A percentile compares a stretch with the other conserved stretches of the same genome.
phyloP scores from a whole-genome alignment of 2,888 invertebrate genomes.

The Caenorhabditis angaria region DNA sequence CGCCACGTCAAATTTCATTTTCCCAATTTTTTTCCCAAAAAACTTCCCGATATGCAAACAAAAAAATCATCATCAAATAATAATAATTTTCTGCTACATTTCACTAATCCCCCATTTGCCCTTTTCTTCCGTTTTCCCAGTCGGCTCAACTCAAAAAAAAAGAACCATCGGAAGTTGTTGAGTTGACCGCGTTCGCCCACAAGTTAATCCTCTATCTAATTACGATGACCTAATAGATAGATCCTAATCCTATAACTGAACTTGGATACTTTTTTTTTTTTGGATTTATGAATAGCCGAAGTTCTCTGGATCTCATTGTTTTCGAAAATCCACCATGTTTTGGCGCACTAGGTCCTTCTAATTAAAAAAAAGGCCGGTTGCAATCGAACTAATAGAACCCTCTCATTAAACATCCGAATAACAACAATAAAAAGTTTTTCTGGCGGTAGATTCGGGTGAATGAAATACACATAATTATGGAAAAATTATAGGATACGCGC shows the following conservation, averaged over 20 bases:
- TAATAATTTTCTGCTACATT: not conserved
- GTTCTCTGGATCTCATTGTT: not conserved
- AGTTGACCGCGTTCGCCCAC: not conserved
- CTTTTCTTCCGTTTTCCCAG: not conserved
- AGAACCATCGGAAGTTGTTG: conserved; percentile 4
- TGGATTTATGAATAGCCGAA: not conserved
- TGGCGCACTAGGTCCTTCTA: not conserved
- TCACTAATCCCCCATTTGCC: not conserved
- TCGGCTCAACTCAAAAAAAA: not conserved
- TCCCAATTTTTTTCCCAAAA: not conserved
- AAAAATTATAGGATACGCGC: no score
- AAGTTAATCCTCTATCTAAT: not conserved
- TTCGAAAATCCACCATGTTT: not conserved
- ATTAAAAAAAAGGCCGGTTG: not conserved
- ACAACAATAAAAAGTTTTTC: not conserved
- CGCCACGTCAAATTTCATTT: no score
- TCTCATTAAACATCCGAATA: not conserved
- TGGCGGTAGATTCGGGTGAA: not conserved
- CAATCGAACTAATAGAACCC: not conserved
- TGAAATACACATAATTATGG: not conserved
- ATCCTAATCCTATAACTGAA: not conserved
- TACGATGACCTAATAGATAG: not conserved
- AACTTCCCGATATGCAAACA: not conserved
- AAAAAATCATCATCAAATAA: no score
- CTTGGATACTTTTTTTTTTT: not conserved